These are phyloP conservation scores for Therioaphis trifolii DNA, from an alignment of 2,888 invertebrate genomes.

Conservation along the genomic window DNA sequence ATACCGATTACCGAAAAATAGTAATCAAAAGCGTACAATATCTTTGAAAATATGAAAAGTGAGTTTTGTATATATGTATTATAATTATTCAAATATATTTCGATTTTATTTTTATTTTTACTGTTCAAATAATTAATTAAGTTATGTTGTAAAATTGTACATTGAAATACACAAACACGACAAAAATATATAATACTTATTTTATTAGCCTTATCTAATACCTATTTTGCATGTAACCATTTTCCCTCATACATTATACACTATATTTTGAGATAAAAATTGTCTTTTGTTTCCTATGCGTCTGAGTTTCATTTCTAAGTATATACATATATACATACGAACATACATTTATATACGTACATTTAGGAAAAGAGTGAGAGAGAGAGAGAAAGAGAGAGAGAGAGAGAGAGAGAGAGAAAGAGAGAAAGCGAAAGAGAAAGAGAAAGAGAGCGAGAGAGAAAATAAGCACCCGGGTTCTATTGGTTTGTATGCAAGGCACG, in stretches of 20 bases:
- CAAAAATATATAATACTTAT: no score
- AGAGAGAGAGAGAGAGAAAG: not conserved
- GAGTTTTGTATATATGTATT: no score
- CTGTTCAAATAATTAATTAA: no score
- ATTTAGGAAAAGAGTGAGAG: not conserved
- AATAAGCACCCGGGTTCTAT: conserved; percentile 43
- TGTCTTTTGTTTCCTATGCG: not conserved
- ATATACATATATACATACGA: not conserved
- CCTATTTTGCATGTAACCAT: not conserved
- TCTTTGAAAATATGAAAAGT: no score
- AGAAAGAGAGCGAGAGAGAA: not conserved
- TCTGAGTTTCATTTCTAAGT: not conserved
- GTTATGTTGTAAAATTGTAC: no score
- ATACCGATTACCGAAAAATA: no score
- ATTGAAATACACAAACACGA: no score
- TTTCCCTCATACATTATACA: not conserved
- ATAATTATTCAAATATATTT: no score
- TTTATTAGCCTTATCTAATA: no score
- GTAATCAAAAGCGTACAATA: no score
- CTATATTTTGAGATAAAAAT: not conserved
- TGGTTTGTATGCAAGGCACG: conserved; percentile 60
- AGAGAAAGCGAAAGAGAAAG: not conserved
- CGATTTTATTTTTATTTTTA: no score
- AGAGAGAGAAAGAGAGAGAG: not conserved
- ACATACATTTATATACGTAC: not conserved